Conservation (phyloP, 64 coral and sea anemone species). For the Actinia equina region DNA sequence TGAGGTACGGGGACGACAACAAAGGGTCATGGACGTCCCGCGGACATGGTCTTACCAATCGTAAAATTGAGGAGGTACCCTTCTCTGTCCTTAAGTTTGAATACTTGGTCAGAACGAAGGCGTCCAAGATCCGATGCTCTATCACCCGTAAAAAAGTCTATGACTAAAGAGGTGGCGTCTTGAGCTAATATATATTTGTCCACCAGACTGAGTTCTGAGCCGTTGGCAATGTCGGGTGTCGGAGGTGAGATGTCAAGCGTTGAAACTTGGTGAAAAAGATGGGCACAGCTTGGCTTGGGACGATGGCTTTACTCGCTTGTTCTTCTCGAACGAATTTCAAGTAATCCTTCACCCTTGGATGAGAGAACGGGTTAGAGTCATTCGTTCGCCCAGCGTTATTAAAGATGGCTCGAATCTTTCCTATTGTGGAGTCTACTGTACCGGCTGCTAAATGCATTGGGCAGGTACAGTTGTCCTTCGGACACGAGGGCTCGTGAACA, state of each 20-base stretch:
- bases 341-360: conserved; percentile 29
- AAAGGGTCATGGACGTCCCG: no score
- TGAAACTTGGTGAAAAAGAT: conserved; percentile 31
- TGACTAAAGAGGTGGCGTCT: no score
- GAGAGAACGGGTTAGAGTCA: conserved; percentile 35
- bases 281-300: conserved; percentile 41
- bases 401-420: conserved; percentile 20
- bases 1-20: no score
- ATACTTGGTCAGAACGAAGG: no score
- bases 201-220: no score
- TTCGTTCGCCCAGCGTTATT: conserved; percentile 11
- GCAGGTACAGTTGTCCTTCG: not conserved
- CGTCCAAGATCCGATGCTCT: no score
- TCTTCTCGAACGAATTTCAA: conserved; percentile 33
- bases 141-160: no score
- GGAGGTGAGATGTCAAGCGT: not conserved
- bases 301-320: not conserved
- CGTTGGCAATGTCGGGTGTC: no score
- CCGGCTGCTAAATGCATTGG: conserved; percentile 27
- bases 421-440: conserved; percentile 23
- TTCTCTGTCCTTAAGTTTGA: no score
- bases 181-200: no score
- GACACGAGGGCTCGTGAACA: not conserved
- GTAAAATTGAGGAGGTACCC: no score
- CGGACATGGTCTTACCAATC: no score